These are phyloP conservation scores for Henricia sp. DNA, from an alignment of 53 echinoderm and acorn worm species.

Conservation along the genomic window DNA sequence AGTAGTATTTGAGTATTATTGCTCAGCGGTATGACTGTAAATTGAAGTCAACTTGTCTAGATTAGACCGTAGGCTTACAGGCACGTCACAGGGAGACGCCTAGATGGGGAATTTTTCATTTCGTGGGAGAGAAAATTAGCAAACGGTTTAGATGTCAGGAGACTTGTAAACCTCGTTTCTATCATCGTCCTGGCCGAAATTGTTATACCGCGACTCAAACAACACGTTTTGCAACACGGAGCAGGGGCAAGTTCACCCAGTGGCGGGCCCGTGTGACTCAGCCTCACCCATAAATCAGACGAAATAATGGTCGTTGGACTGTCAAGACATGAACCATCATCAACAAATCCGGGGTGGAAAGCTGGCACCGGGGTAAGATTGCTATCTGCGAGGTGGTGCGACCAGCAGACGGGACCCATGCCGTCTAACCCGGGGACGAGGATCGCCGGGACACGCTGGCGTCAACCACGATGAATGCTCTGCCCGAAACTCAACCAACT, in stretches of 20 bases:
- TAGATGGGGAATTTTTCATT: too few species aligned
- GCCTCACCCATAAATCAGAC: constrained; percentile 33
- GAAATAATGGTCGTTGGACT: constrained; percentile 23
- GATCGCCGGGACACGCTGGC: constrained; percentile 32
- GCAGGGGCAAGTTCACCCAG: constrained; percentile 46
- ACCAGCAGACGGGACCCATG: neutral
- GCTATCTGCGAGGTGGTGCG: too few species aligned
- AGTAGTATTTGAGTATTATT: too few species aligned
- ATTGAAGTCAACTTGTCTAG: too few species aligned
- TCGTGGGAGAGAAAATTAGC: too few species aligned
- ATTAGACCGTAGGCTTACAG: too few species aligned
- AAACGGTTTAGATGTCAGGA: too few species aligned
- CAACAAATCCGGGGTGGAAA: neutral
- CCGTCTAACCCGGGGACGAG: constrained; percentile 15
- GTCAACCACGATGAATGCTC: constrained; percentile 35
- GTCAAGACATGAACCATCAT: constrained; percentile 36
- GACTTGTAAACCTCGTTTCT: too few species aligned
- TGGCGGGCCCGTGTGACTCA: constrained; percentile 27
- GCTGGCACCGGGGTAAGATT: constrained; percentile 43
- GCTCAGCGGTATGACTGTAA: too few species aligned
- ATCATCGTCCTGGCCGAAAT: too few species aligned
- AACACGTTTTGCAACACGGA: constrained; percentile 35
- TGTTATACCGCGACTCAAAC: constrained; percentile 14
- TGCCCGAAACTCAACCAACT: constrained; percentile 17
- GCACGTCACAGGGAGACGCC: too few species aligned